A percentile compares a stretch with the other conserved stretches of the same genome.
phyloP scores from a whole-genome alignment of 1,140 invertebrate species.

The Gonioctena quinquepunctata region DNA sequence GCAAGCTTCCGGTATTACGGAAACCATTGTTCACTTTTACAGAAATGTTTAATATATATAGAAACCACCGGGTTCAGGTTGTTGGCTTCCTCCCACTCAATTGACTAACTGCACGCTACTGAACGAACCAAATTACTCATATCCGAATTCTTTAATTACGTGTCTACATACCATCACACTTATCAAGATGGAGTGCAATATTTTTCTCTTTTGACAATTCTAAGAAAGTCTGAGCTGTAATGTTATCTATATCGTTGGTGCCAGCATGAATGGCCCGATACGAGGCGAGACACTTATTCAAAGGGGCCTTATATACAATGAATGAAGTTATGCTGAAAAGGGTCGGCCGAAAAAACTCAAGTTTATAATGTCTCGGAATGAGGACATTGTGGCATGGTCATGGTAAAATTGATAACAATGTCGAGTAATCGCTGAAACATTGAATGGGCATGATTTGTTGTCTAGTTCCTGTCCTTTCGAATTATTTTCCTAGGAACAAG shows the following conservation, averaged over 20 bases:
- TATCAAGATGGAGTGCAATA: background rate
- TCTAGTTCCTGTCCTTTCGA: background rate
- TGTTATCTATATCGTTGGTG: background rate
- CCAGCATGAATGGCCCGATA: background rate
- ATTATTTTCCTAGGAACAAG: background rate
- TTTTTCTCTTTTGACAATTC: background rate
- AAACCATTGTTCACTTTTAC: no score
- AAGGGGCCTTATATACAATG: background rate
- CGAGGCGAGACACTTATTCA: background rate
- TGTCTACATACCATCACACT: background rate
- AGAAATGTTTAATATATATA: no score
- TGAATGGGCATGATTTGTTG: background rate
- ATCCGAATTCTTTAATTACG: background rate
- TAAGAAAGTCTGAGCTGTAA: background rate
- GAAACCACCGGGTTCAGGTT: no score
- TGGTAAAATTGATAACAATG: background rate
- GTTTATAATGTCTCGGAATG: no score
- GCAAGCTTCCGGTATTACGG: no score
- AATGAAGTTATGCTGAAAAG: background rate
- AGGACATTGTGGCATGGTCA: background rate
- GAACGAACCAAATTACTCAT: background rate
- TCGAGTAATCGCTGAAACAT: background rate
- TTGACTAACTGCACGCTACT: no score
- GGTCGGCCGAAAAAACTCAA: no score
- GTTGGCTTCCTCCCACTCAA: no score